Evolutionary conservation across 2,888 invertebrate species (phyloP).

Genomic region (Malacosoma neustria): DNA sequence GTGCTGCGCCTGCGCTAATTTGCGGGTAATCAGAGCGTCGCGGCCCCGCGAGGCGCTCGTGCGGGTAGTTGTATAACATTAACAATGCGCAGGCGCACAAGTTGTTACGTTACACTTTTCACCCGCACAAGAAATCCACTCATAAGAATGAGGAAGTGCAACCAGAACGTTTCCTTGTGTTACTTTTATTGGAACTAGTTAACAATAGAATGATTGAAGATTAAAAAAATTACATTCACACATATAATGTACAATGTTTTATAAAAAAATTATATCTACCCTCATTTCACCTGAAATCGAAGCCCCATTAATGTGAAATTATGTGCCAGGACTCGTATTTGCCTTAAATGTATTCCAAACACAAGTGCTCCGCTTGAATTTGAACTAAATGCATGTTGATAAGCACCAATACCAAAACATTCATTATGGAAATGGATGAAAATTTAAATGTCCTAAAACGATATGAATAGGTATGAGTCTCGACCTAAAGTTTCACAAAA

Average conservation of each 20-base stretch:
- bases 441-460: slow-evolving; percentile 8
- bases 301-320: not conserved
- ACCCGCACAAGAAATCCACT: slow-evolving; percentile 38
- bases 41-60: slow-evolving; percentile 30
- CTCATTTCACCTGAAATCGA: not conserved
- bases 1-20: no score
- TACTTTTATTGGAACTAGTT: slow-evolving; percentile 51
- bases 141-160: slow-evolving; percentile 59
- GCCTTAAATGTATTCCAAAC: slow-evolving; percentile 19
- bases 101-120: slow-evolving; percentile 41
- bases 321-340: not conserved
- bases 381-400: slow-evolving; percentile 56
- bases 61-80: slow-evolving; percentile 43
- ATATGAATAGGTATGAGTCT: slow-evolving; percentile 3
- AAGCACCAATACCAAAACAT: slow-evolving; percentile 13
- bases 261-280: not conserved
- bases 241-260: not conserved
- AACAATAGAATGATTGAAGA: slow-evolving; percentile 15
- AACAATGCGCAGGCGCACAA: slow-evolving; percentile 25
- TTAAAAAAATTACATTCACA: slow-evolving; percentile 7
- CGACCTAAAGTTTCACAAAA: not conserved
- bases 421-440: slow-evolving; percentile 6
- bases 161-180: slow-evolving; percentile 52
- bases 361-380: slow-evolving; percentile 40
- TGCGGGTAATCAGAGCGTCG: slow-evolving; percentile 56